A percentile compares a stretch with the other conserved stretches of the same genome.
phyloP scores from a whole-genome alignment of 2,888 invertebrate genomes.

The Drosophila acutilabella region DNA sequence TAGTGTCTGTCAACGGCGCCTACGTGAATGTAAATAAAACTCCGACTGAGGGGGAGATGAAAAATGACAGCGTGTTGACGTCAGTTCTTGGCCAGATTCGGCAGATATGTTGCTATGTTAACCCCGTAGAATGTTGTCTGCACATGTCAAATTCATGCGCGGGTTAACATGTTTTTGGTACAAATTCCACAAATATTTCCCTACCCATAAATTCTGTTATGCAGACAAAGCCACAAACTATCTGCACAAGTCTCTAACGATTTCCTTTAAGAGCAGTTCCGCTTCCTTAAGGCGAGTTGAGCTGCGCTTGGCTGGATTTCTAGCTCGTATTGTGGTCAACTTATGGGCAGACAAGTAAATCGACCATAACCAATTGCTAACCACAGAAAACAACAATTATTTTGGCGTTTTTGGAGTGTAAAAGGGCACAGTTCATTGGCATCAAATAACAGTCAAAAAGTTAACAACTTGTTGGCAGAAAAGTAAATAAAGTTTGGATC shows the following conservation, averaged over 20 bases:
- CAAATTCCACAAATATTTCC: constrained; percentile 11
- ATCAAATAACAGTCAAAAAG: too few species aligned
- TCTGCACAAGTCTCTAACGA: neutral
- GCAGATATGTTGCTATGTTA: neutral
- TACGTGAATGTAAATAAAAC: constrained; percentile 11
- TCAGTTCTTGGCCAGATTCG: constrained; percentile 5
- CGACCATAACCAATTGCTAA: neutral
- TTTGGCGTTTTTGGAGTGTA: neutral
- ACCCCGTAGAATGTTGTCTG: neutral
- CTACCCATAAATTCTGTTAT: neutral
- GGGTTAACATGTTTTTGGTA: constrained; percentile 2
- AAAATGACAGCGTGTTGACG: constrained; percentile 1
- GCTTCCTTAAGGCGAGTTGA: neutral
- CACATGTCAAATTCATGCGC: neutral
- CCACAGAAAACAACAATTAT: neutral
- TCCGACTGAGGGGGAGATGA: neutral
- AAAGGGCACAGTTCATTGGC: too few species aligned
- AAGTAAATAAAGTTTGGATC: too few species aligned
- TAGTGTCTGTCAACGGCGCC: constrained; percentile 14
- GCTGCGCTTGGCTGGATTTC: constrained; percentile 3
- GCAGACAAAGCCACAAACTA: constrained; percentile 1
- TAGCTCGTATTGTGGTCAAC: constrained; percentile 3
- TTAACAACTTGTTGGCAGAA: too few species aligned
- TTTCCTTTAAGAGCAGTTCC: neutral
- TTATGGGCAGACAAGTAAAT: neutral